These are phyloP conservation scores for Morinoia aosen DNA, from an alignment of 2,888 invertebrate genomes.

Conservation along the genomic window DNA sequence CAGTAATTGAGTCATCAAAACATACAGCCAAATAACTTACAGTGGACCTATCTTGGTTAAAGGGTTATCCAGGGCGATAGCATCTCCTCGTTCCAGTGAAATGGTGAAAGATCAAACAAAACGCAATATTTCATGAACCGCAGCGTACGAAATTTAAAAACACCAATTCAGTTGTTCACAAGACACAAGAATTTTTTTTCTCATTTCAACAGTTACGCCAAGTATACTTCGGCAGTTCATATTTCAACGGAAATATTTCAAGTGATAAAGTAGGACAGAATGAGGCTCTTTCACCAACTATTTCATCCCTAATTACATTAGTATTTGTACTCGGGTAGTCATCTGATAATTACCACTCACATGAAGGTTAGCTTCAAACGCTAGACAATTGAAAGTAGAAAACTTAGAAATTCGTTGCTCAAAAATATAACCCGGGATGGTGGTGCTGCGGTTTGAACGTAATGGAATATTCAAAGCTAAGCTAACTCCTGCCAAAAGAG, in stretches of 20 bases:
- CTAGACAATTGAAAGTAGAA: too few relatives aligned
- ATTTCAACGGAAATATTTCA: neutral
- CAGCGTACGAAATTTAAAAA: neutral
- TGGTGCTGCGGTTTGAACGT: neutral
- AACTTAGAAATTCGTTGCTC: too few relatives aligned
- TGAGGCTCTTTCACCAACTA: neutral
- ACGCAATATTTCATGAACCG: neutral
- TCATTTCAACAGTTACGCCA: neutral
- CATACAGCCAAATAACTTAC: neutral
- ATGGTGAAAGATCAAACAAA: neutral
- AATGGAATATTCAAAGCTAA: neutral
- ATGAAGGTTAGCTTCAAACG: neutral
- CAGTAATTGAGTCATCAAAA: conserved; percentile 12
- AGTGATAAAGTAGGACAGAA: neutral
- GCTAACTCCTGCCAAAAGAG: neutral
- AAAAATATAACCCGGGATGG: neutral
- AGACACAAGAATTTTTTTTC: neutral
- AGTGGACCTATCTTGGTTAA: neutral
- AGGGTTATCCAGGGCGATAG: neutral
- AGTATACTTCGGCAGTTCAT: neutral
- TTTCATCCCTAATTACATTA: neutral
- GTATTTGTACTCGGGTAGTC: neutral
- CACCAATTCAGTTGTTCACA: neutral
- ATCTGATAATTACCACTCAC: neutral
- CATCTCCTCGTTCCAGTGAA: neutral